Percentiles rank a stretch among this genome's conserved stretches.
Conservation (phyloP, 2,888 invertebrate genomes). For the Chouioia cunea region DNA sequence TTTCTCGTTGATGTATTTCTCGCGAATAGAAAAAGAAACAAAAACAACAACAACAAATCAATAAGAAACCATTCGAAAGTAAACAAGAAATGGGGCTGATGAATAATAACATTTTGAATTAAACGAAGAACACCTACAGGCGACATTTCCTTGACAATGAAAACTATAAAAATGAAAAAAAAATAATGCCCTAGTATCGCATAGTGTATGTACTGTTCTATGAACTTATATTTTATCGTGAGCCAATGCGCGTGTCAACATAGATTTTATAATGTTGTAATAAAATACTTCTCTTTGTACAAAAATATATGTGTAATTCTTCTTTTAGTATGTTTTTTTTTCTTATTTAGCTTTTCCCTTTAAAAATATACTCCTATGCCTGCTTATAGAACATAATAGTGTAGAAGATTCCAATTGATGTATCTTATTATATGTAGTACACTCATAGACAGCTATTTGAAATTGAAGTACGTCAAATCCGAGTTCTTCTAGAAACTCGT, state of each 20-base stretch:
- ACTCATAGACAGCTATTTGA: too few species aligned
- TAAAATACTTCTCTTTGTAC: constrained; percentile 62
- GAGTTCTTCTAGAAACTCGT: too few species aligned
- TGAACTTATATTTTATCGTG: constrained; percentile 54
- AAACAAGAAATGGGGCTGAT: background rate
- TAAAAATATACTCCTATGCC: background rate
- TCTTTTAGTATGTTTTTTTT: constrained; percentile 24
- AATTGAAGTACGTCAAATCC: too few species aligned
- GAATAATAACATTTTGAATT: background rate
- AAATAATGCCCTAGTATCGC: constrained; percentile 21
- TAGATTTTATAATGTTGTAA: constrained; percentile 68
- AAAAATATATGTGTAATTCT: constrained; percentile 28
- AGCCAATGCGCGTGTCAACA: constrained; percentile 55
- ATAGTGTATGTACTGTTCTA: constrained; percentile 47
- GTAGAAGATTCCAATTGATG: background rate
- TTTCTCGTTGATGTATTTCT: constrained; percentile 61
- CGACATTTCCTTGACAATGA: constrained; percentile 6
- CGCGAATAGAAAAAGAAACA: constrained; percentile 32
- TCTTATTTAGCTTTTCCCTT: constrained; percentile 7
- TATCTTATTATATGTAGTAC: too few species aligned
- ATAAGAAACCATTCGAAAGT: background rate
- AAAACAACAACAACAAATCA: background rate
- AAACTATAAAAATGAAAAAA: constrained; percentile 10
- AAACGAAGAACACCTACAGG: constrained; percentile 2
- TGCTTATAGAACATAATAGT: background rate